Evolutionary conservation across 2,888 invertebrate species (phyloP).

Genomic region (Meghimatium bilineatum): DNA sequence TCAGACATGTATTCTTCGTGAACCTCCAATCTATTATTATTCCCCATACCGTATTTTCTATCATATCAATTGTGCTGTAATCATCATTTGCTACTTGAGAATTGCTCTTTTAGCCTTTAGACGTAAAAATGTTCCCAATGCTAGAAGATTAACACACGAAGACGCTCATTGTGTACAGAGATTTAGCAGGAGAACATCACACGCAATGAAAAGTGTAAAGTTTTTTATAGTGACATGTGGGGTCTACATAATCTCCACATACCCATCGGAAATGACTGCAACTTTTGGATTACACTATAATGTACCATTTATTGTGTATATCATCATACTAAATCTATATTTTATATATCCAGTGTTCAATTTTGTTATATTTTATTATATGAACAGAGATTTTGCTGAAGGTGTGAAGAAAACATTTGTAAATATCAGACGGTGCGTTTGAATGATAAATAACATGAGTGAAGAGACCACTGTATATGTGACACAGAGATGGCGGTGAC

Average conservation of each 20-base stretch:
- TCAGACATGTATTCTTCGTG: neutral
- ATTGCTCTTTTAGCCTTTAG: neutral
- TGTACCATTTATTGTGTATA: no score
- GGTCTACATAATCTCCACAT: no score
- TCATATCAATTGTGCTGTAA: neutral
- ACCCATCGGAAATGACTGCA: no score
- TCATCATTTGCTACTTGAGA: neutral
- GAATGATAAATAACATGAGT: no score
- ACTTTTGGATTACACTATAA: no score
- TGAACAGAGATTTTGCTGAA: neutral
- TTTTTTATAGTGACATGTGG: conserved; percentile 1
- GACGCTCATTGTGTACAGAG: neutral
- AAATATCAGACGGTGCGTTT: neutral
- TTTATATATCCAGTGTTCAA: neutral
- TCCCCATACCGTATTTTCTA: neutral
- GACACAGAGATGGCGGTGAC: no score
- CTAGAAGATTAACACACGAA: neutral
- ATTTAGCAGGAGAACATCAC: neutral
- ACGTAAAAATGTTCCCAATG: neutral
- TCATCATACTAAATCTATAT: no score
- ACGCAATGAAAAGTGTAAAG: conserved; percentile 7
- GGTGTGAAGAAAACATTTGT: neutral
- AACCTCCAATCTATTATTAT: neutral
- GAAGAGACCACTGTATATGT: no score
- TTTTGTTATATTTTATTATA: neutral